Evolutionary conservation across 2,888 invertebrate species (phyloP).

Genomic region (Argyra leucocephala): DNA sequence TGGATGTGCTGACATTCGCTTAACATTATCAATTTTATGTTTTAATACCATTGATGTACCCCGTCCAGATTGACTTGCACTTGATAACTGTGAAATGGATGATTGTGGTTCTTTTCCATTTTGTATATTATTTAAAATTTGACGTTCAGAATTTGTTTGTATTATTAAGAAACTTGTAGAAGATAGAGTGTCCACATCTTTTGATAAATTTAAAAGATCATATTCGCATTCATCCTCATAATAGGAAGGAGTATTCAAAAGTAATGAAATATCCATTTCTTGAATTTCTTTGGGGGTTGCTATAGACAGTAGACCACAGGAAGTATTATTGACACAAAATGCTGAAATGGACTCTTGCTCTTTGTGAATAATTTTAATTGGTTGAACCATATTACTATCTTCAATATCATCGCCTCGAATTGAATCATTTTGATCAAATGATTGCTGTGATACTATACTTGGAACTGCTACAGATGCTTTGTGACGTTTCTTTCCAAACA

Average conservation of each 20-base stretch:
- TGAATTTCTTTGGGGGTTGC: slow-evolving; percentile 94
- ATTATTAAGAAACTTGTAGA: slow-evolving; percentile 85
- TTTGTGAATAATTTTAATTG: slow-evolving; percentile 93
- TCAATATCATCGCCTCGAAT: slow-evolving; percentile 20
- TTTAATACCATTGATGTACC: slow-evolving; percentile 85
- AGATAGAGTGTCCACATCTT: slow-evolving; percentile 64
- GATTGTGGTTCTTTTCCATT: slow-evolving; percentile 36
- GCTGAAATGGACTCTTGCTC: slow-evolving; percentile 97
- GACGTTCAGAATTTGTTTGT: slow-evolving; percentile 57
- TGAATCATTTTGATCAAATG: slow-evolving; percentile 1
- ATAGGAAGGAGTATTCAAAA: slow-evolving; percentile 87
- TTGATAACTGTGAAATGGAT: slow-evolving; percentile 58
- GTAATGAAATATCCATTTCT: slow-evolving; percentile 90
- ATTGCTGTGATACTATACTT: background rate
- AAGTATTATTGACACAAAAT: slow-evolving; percentile 90
- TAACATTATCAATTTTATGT: slow-evolving; percentile 87
- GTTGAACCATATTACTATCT: slow-evolving; percentile 46
- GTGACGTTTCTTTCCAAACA: slow-evolving; percentile 70
- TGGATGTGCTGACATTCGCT: slow-evolving; percentile 93
- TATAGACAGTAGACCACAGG: slow-evolving; percentile 74
- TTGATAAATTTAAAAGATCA: slow-evolving; percentile 76
- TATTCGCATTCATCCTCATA: slow-evolving; percentile 95
- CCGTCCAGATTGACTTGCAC: slow-evolving; percentile 72
- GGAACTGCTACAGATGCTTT: background rate
- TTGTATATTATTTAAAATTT: slow-evolving; percentile 23